Conservation (phyloP, 2,888 invertebrate genomes). For the Scaptomyza tumidula region DNA sequence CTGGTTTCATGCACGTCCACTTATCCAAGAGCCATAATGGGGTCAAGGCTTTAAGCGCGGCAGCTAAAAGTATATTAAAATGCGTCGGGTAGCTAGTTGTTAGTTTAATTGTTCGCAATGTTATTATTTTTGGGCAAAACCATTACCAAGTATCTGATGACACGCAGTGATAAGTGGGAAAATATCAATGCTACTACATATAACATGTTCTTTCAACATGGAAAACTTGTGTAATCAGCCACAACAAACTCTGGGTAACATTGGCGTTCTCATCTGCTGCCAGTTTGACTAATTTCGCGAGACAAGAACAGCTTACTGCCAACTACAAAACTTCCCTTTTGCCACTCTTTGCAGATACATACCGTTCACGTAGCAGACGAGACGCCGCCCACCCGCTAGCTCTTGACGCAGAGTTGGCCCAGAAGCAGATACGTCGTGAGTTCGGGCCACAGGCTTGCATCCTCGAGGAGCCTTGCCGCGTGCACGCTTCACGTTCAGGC, state of each 20-base stretch:
- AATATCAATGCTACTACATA: slow-evolving; percentile 37
- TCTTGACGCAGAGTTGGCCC: slow-evolving; percentile 89
- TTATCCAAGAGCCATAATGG: slow-evolving; percentile 56
- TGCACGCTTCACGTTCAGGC: slow-evolving; percentile 82
- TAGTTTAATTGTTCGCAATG: slow-evolving; percentile 23
- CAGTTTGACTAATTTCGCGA: slow-evolving; percentile 44
- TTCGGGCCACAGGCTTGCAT: slow-evolving; percentile 92
- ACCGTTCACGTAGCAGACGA: slow-evolving; percentile 88
- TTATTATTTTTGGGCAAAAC: slow-evolving; percentile 26
- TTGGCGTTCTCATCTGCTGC: slow-evolving; percentile 27
- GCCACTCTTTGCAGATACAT: slow-evolving; percentile 87
- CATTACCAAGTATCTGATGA: slow-evolving; percentile 22
- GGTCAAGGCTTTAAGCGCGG: slow-evolving; percentile 69
- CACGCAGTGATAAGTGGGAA: slow-evolving; percentile 35
- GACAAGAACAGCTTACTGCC: slow-evolving; percentile 13
- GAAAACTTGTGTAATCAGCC: slow-evolving; percentile 31
- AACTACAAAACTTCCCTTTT: slow-evolving; percentile 27
- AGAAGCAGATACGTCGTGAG: slow-evolving; percentile 91
- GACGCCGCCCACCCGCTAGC: slow-evolving; percentile 84
- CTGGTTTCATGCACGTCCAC: slow-evolving; percentile 62
- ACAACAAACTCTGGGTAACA: slow-evolving; percentile 1
- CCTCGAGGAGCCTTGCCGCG: slow-evolving; percentile 90
- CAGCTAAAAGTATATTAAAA: slow-evolving; percentile 14
- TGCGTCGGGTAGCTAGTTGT: slow-evolving; percentile 19
- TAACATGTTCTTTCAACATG: neutral